Conservation (phyloP, 2,888 invertebrate genomes). For the Mythimna ferrago region DNA sequence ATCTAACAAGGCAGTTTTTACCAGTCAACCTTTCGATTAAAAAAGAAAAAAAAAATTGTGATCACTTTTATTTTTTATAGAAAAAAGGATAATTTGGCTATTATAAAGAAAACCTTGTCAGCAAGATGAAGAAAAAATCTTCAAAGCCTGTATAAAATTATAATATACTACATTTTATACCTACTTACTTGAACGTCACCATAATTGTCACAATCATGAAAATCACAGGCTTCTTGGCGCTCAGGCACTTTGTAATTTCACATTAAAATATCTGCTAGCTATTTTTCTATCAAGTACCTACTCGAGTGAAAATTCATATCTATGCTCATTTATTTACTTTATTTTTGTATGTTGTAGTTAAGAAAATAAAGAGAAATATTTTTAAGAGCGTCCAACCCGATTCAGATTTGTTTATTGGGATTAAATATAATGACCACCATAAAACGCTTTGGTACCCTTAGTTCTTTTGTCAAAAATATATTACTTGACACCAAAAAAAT, state of each 20-base stretch:
- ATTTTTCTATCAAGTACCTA: not conserved
- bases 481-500: no score
- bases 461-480: no score
- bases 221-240: not conserved
- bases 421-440: no score
- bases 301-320: not conserved
- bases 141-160: not conserved
- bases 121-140: not conserved
- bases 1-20: no score
- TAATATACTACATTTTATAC: no score
- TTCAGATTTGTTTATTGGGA: no score
- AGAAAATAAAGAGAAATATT: not conserved
- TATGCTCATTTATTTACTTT: constrained; percentile 2
- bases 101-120: not conserved
- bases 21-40: not conserved
- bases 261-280: not conserved
- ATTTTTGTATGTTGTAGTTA: not conserved
- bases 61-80: not conserved
- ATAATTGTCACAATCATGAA: not conserved
- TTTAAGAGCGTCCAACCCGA: no score
- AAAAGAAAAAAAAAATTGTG: not conserved
- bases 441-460: no score
- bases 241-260: not conserved
- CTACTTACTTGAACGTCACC: not conserved
- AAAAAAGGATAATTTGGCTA: not conserved